Percentiles rank a stretch among this genome's conserved stretches.
Conservation (phyloP, 2,888 invertebrate genomes). For the Orthosia gothica region DNA sequence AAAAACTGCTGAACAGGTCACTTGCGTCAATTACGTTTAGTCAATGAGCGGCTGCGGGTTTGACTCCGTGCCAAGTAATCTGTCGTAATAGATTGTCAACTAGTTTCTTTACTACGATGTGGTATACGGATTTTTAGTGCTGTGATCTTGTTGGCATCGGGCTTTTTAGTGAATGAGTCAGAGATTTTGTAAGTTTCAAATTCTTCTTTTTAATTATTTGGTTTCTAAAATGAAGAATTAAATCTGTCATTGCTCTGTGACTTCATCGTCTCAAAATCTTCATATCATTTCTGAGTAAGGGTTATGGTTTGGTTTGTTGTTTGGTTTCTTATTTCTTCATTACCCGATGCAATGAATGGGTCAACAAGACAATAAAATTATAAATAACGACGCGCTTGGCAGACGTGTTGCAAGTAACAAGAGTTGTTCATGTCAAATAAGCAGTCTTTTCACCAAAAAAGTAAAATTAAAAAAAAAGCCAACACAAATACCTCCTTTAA, state of each 20-base stretch:
- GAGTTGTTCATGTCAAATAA: no score
- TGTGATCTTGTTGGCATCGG: not conserved
- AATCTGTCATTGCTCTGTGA: no score
- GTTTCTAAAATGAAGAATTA: no score
- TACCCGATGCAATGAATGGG: not conserved
- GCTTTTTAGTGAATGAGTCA: not conserved
- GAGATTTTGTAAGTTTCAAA: not conserved
- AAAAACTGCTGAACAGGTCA: constrained; percentile 15
- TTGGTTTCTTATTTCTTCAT: no score
- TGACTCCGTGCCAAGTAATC: constrained; percentile 71
- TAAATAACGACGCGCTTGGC: no score
- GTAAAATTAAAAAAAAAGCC: no score
- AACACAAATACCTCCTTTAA: no score
- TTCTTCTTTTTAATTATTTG: not conserved
- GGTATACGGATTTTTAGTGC: not conserved
- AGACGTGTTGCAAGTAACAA: no score
- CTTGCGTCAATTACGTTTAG: constrained; percentile 27
- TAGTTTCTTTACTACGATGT: constrained; percentile 35
- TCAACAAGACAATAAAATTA: no score
- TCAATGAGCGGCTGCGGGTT: constrained; percentile 59
- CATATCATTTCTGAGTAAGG: not conserved
- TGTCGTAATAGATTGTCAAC: constrained; percentile 43
- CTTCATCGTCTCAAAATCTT: not conserved
- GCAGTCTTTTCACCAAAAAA: no score
- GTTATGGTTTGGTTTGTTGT: no score